Evolutionary conservation across 2,888 invertebrate genomes (phyloP), one percentile per base, ranked within the genome.

Genomic region (Chrysolina americana): DNA sequence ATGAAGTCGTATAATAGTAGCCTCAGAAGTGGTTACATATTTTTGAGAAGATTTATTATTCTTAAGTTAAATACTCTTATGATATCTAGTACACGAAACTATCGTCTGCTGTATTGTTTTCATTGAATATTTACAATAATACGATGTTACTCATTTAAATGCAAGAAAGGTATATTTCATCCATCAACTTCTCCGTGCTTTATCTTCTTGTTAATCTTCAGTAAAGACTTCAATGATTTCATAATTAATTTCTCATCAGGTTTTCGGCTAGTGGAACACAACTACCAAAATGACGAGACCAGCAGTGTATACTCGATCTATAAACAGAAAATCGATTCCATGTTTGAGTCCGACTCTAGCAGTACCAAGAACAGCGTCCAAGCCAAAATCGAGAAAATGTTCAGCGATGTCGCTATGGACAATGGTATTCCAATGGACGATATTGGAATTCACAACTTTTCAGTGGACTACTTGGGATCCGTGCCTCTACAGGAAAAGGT

Each of bases 361-460:
- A 82, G 86, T 83, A 90, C 91, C 47, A 92, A 91, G 81, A 95
- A 95, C 83, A 93, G 93, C 70, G 95, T 96, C 2, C 96, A 96
- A 87, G 95, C 94, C 17, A 92, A 94, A 82, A 96, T 96, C 87
- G 96, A 96, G 86, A 93, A 93, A 82, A 94, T 96, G 92, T 96
- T 96, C 85, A 92, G 92, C 28, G 94, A 94, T 76, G 92, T 94
- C 83, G 92, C 93, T 3, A 87, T 90, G 64, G 90, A 92, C 76
- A 86, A 87, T 53, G 90, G 90, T 41, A 89, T 87, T 68, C 91
- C 92, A 0, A 90, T 91, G 10, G 89, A 90, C 50, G 92, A 92
- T 80, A 88, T 87, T 11, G 87, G 87, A 13, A 83, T 86, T 0
- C 89, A 88, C 75, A 81, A 80, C 3, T 93, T 93, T 82, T 91